These are phyloP conservation scores for Eretmocerus hayati DNA, from an alignment of 2,888 invertebrate species.

Conservation along the genomic window DNA sequence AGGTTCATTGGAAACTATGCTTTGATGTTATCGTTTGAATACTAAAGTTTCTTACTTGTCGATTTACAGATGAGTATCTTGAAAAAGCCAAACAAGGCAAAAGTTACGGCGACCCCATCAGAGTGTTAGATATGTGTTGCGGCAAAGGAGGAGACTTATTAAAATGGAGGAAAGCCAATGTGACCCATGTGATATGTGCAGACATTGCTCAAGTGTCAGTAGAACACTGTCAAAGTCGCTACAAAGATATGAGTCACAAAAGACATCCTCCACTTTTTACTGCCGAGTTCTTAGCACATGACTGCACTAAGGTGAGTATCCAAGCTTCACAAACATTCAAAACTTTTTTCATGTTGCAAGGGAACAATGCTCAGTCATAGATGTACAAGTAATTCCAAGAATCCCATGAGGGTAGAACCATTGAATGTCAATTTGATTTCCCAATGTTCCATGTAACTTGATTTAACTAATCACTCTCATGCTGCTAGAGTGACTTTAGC, in stretches of 20 bases:
- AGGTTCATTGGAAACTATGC: not conserved
- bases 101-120: constrained; percentile 59
- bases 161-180: constrained; percentile 87
- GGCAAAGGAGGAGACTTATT: constrained; percentile 97
- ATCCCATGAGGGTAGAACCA: too few relatives aligned
- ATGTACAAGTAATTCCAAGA: too few relatives aligned
- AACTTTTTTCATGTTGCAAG: too few relatives aligned
- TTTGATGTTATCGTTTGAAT: not conserved
- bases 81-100: constrained; percentile 59
- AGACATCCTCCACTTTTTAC: constrained; percentile 51
- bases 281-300: constrained; percentile 87
- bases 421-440: too few relatives aligned
- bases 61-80: constrained; percentile 50
- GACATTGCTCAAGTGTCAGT: constrained; percentile 92
- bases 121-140: constrained; percentile 89
- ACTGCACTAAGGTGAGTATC: constrained; percentile 70
- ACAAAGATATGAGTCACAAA: constrained; percentile 51
- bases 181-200: constrained; percentile 78
- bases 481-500: too few relatives aligned
- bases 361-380: too few relatives aligned
- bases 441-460: too few relatives aligned
- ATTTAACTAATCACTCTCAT: too few relatives aligned
- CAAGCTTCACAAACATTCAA: not conserved
- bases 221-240: constrained; percentile 81
- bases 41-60: not conserved